A percentile compares a stretch with the other conserved stretches of the same genome.
These are phyloP conservation scores for Bursaphelenchus okinawaensis DNA, from an alignment of 2,888 invertebrate species.

Conservation along the genomic window DNA sequence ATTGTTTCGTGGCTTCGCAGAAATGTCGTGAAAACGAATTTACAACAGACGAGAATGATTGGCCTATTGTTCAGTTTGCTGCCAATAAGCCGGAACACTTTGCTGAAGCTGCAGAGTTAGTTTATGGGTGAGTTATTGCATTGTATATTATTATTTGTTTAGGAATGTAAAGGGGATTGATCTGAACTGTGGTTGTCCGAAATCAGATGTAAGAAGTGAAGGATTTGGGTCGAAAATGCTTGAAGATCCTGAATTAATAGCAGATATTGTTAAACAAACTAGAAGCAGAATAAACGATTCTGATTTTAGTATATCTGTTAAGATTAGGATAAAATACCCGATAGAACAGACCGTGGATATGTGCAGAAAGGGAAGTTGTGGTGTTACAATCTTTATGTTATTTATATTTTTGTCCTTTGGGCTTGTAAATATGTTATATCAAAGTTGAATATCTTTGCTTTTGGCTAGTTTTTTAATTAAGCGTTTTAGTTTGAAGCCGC, in stretches of 20 bases:
- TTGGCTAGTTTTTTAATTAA: background rate
- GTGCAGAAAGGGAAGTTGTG: conserved; percentile 39
- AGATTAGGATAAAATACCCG: conserved; percentile 77
- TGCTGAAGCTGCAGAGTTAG: conserved; percentile 75
- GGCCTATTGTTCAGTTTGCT: conserved; percentile 90
- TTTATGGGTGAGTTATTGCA: conserved; percentile 67
- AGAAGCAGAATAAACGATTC: conserved; percentile 68
- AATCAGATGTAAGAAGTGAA: conserved; percentile 61
- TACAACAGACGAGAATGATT: conserved; percentile 66
- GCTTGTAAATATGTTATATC: conserved; percentile 3
- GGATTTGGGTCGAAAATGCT: conserved; percentile 59
- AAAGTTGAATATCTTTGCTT: background rate
- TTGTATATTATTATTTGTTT: conserved; percentile 8
- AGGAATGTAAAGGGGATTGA: conserved; percentile 85
- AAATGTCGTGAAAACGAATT: conserved; percentile 70
- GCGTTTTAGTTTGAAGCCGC: conserved; percentile 66
- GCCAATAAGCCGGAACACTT: conserved; percentile 78
- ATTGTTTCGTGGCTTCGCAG: conserved; percentile 78
- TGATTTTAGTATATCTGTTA: conserved; percentile 80
- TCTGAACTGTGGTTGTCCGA: conserved; percentile 95
- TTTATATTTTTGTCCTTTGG: background rate
- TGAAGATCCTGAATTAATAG: conserved; percentile 75
- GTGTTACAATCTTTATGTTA: background rate
- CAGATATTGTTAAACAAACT: conserved; percentile 74
- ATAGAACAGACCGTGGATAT: conserved; percentile 71